Evolutionary conservation across 2,888 invertebrate genomes (phyloP), one percentile per base, ranked within the genome.

Genomic region (Hanleya hanleyi): DNA sequence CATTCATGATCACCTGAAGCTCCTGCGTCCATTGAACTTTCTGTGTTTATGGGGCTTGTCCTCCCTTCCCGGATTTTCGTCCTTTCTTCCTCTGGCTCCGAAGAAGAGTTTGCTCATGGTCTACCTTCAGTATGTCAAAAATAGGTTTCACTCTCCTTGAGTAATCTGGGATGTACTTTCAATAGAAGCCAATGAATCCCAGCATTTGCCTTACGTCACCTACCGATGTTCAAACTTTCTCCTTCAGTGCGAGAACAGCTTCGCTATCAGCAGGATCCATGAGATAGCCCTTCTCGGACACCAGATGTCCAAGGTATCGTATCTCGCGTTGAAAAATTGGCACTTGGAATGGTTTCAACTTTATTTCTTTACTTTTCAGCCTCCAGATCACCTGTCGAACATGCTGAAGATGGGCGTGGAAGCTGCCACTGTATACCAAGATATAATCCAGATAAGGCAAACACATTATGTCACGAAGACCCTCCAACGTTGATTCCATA

Each of bases 391-490:
- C 62, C 32, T 62, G 32, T 33, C 33, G 62, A 12, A 62, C 7
- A 32, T 62, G 62, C 7, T 32, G 7, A 7, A 62, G 33, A 22
- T 62, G 62, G 22, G 7, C 22, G 7, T 6, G 7, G 62, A 80
- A 78, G 18, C 33, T 67, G 22, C 49, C 38, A 65, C 77, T 76
- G 36, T 70, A 77, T 12, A 80, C 77, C 18, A 80, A 36, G 1
- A 80, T 41, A 67, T 80, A 74, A 50, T 80, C 80, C 36, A 80
- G 57, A 57, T 78, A 80, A 1, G 79, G 76, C 4, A 78, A 15
- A 57, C 75, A 78, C 12, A 73, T 69, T 7, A 71, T 36, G 57
- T 75, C 73, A 41, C 76, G 37, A 0, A 77, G 33, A 15, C 66
- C 77, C 29, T 69, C 73, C 7, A 80, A 38, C 15, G 49, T 41